phyloP scores from a whole-genome alignment of 2,797 vertebrate species.

The Lates japonicus region DNA sequence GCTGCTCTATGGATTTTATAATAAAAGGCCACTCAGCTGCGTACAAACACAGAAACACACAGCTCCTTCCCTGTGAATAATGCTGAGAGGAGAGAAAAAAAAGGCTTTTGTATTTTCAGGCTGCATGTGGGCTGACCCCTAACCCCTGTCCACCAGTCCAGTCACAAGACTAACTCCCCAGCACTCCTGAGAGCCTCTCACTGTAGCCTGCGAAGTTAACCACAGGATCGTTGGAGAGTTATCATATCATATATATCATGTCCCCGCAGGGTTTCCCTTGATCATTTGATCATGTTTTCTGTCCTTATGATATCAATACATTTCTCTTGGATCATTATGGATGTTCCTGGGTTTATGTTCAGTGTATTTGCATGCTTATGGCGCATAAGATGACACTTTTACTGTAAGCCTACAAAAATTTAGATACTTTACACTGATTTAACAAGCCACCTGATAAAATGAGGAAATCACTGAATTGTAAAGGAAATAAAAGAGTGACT shows the following conservation, averaged over 20 bases:
- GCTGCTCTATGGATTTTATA: constrained; percentile 80
- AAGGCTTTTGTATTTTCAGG: constrained; percentile 78
- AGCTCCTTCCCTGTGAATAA: constrained; percentile 78
- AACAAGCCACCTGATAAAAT: not conserved
- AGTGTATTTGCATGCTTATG: constrained; percentile 28
- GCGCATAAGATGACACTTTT: not conserved
- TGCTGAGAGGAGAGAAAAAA: constrained; percentile 70
- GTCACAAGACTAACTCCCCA: constrained; percentile 82
- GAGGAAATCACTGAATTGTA: not conserved
- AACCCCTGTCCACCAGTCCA: constrained; percentile 57
- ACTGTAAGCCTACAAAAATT: constrained; percentile 2
- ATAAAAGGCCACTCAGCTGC: constrained; percentile 80
- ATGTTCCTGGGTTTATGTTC: constrained; percentile 9
- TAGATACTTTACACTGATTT: not conserved
- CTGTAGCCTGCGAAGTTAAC: constrained; percentile 31
- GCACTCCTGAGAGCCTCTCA: constrained; percentile 60
- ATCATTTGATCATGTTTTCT: not conserved
- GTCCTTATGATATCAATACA: not conserved
- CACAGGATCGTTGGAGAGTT: constrained; percentile 12
- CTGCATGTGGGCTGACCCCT: constrained; percentile 81
- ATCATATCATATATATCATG: constrained; percentile 9
- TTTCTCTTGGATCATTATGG: constrained; percentile 5
- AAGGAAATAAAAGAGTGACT: not conserved
- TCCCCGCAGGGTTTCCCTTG: constrained; percentile 20
- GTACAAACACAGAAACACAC: constrained; percentile 73